Evolutionary conservation across 2,113 vertebrate species (phyloP), one percentile per base, ranked within the genome.

Genomic region (Panthera leo): DNA sequence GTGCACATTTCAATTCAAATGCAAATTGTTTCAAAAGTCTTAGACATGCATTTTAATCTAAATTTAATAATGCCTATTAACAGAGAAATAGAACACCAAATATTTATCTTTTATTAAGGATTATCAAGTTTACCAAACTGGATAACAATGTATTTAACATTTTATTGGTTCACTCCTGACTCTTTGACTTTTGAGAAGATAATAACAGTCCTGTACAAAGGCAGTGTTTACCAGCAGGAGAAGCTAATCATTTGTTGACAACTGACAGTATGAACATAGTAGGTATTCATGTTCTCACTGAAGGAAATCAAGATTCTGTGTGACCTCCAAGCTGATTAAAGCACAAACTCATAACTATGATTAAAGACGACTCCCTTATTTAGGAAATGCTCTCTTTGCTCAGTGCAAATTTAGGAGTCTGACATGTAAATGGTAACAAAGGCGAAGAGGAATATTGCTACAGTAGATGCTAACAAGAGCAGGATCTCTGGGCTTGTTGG

Each of bases 191-290:
- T 58, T 91, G 45, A 29, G 92, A 87, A 53, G 39, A 88, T 51
- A 90, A 51, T 65, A 83, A 55, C 11, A 89, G 67, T 23, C 2
- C 7, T 83, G 5, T 58, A 58, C 29, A 89, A 90, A 65, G 58
- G 19, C 34, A 94, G 1, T 18, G 15, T 78, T 94, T 71, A 76
- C 89, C 45, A 89, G 27, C 27, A 88, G 55, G 39, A 87, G n/a
- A 93, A 70, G n/a, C 61, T 71, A 76, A 85, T 67, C 61, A 90
- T 93, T 97, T 78, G 51, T 85, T 83, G 53, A 90, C 65, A 92
- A 18, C 4, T 70, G n/a, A 48, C 27, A 84, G 7, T 67, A 71
- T 61, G 34, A 88, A 53, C 31, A 84, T 36, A 84, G n/a, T 85
- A 91, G 39, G 3, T 23, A 48, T 79, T 93, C 45, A 1, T 65